Evolutionary conservation across 2,113 vertebrate species (phyloP).

Genomic region (Strix aluco): DNA sequence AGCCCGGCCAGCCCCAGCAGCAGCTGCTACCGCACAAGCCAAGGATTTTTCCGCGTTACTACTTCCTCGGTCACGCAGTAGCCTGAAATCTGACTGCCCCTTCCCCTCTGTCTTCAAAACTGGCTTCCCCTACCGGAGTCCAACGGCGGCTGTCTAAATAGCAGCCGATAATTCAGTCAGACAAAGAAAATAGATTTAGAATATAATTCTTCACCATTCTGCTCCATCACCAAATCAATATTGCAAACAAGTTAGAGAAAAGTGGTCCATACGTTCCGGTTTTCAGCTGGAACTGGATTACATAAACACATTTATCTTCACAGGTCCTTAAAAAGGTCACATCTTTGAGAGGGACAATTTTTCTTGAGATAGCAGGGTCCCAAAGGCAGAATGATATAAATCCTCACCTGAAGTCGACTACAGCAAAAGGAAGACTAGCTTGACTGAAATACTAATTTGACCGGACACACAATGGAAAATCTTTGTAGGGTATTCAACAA

Average conservation of each 20-base stretch:
- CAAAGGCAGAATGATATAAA: background rate
- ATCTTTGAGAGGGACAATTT: background rate
- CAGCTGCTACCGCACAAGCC: background rate
- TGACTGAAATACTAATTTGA: constrained; percentile 32
- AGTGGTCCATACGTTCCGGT: background rate
- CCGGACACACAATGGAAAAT: background rate
- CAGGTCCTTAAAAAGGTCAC: background rate
- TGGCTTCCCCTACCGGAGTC: background rate
- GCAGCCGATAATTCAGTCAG: background rate
- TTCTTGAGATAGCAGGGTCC: background rate
- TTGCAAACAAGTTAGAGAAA: background rate
- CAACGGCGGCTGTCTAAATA: background rate
- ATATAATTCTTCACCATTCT: background rate
- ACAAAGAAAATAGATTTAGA: background rate
- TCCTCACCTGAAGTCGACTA: constrained; percentile 20
- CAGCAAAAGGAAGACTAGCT: constrained; percentile 31
- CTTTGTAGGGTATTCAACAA: constrained; percentile 44
- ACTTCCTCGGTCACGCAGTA: background rate
- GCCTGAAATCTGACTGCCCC: background rate
- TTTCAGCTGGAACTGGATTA: background rate
- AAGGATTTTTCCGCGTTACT: fast-evolving
- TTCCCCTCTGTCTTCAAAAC: background rate
- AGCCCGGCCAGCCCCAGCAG: background rate
- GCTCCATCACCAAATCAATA: background rate
- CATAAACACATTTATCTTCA: background rate